phyloP scores from a whole-genome alignment of 2,113 vertebrate genomes.

The Mesitornis unicolor region DNA sequence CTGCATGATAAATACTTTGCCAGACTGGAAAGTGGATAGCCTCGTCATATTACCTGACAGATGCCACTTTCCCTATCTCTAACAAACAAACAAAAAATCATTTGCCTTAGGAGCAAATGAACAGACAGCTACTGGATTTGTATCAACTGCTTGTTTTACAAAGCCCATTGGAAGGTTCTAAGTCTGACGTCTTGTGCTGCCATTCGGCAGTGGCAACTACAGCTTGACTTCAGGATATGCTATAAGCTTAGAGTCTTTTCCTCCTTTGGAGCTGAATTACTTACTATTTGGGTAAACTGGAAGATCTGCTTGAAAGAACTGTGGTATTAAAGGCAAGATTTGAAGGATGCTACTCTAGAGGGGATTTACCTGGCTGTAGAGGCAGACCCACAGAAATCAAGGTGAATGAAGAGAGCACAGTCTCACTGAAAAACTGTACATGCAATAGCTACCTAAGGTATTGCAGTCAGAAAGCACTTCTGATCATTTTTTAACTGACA shows the following conservation, averaged over 20 bases:
- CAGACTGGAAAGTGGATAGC: not conserved
- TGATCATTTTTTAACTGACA: not conserved
- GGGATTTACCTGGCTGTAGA: not conserved
- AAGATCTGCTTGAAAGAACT: not conserved
- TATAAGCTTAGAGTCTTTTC: not conserved
- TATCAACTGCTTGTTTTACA: not conserved
- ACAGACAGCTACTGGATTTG: not conserved
- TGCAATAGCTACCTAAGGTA: not conserved
- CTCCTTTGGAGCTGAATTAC: not conserved
- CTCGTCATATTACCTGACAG: fast-evolving
- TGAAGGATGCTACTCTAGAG: not conserved
- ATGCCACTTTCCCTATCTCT: not conserved
- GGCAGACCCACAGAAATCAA: not conserved
- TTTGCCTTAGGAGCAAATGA: not conserved
- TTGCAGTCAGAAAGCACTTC: not conserved
- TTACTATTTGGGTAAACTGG: not conserved
- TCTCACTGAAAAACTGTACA: not conserved
- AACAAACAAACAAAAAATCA: not conserved
- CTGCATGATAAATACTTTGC: constrained; percentile 7
- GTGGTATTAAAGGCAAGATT: not conserved
- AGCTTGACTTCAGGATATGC: not conserved
- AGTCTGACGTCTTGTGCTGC: not conserved
- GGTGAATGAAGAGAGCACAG: not conserved
- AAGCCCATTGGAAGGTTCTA: not conserved
- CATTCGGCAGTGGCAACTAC: not conserved